These are phyloP conservation scores for Drosophila pachea DNA, from an alignment of 1,140 invertebrate species.

Conservation along the genomic window DNA sequence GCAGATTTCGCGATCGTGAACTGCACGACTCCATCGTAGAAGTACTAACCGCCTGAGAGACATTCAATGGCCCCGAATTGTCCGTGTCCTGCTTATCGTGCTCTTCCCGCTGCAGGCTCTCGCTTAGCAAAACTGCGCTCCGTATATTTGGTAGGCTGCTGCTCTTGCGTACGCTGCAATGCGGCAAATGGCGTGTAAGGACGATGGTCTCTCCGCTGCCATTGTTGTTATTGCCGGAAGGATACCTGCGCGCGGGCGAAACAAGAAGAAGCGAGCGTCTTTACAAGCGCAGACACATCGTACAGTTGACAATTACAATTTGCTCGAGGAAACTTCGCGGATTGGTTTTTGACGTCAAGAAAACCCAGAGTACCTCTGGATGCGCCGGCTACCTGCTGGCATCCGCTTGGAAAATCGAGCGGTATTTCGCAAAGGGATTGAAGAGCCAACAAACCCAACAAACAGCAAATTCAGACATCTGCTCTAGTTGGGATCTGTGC, in stretches of 20 bases:
- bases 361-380: background rate
- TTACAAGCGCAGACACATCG: constrained; percentile 67
- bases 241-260: constrained; percentile 81
- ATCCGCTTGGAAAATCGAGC: background rate
- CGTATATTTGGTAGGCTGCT: constrained; percentile 87
- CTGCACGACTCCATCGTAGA: constrained; percentile 82
- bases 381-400: constrained; percentile 27
- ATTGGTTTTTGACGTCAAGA: constrained; percentile 38
- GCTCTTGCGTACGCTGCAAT: constrained; percentile 82
- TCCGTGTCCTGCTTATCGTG: constrained; percentile 17
- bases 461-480: background rate
- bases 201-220: constrained; percentile 54
- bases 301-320: constrained; percentile 50
- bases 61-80: constrained; percentile 61
- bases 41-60: constrained; percentile 81
- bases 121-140: constrained; percentile 37
- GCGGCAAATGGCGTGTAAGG: constrained; percentile 64
- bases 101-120: constrained; percentile 40
- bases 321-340: constrained; percentile 41
- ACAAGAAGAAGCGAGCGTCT: constrained; percentile 71
- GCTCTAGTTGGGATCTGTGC: constrained; percentile 6
- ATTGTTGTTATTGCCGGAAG: constrained; percentile 88
- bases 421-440: background rate
- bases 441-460: no score
- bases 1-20: constrained; percentile 63